Base-by-base conservation (phyloP, 2,113 vertebrate species). In the Lagenorhynchus albirostris region DNA sequence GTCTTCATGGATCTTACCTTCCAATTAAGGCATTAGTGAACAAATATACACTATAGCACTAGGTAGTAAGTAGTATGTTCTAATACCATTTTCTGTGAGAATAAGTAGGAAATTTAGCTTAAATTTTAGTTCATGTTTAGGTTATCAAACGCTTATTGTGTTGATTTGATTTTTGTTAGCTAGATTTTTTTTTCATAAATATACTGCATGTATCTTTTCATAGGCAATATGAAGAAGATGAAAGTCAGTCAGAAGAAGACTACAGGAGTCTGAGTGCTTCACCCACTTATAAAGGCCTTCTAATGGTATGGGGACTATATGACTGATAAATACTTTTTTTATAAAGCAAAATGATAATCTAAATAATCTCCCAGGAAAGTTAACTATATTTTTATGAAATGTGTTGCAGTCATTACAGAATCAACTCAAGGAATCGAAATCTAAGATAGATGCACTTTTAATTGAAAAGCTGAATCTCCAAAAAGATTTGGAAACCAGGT, bases 401-500 rank as follows among this genome's bases (percentile, higher is more conserved):
- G 0, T 94, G 20, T 98, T 98, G 93, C 82, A 99, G 99, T 99
- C 99, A 11, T 99, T 99, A 95, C 99, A 99, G 98, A 99, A 99
- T 44, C 99, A 99, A 93, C 99, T 99, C 18, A 92, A n/a, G 83
- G 99, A 99, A 86, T 98, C 98, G 73, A 98, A 98, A 89, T 82
- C 62, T 93, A 99, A 98, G 97, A 99, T 98, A 0, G 98, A 99
- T 77, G 96, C 98, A 90, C 98, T 99, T 83, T 90, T 98, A 93
- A 98, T 85, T 96, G 99, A 99, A 97, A 99, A 99, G 36, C 91
- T 97, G 91, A 96, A 84, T 29, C 98, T 99, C 74, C 99, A 98
- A 88, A 98, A 98, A 97, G 99, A 99, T 86, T 89, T 99, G 98
- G 99, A 99, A 97, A 97, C 79, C 50, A 99, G 99, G 99, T 99